Percentiles rank a stretch among this genome's conserved stretches.
phyloP scores from a whole-genome alignment of 2,888 invertebrate genomes.

The Amphipyra tragopoginis region DNA sequence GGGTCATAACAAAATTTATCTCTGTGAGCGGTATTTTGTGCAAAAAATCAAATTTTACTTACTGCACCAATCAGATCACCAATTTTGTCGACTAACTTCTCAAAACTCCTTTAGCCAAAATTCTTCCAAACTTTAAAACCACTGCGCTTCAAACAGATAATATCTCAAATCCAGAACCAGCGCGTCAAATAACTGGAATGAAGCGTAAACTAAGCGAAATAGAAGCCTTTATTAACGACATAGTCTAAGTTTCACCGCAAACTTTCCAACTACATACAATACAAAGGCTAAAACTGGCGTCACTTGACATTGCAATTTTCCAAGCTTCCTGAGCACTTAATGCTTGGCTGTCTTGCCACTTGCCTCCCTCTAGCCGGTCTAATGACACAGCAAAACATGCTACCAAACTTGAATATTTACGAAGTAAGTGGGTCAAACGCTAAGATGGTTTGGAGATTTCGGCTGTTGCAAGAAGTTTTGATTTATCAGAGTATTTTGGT shows the following conservation, averaged over 20 bases:
- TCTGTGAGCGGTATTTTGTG: no score
- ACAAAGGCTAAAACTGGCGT: conserved; percentile 59
- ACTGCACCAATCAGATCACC: no score
- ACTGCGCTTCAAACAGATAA: conserved; percentile 4
- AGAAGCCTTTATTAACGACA: conserved; percentile 49
- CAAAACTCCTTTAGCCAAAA: conserved; percentile 15
- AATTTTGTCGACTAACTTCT: not conserved
- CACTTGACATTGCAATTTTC: conserved; percentile 74
- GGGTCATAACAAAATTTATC: no score
- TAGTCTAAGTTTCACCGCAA: conserved; percentile 57
- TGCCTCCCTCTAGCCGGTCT: conserved; percentile 52
- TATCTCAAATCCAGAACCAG: conserved; percentile 25
- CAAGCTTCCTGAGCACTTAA: conserved; percentile 63
- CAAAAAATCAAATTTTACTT: no score
- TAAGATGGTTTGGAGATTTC: conserved; percentile 46
- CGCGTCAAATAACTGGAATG: conserved; percentile 56
- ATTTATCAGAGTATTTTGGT: conserved; percentile 39
- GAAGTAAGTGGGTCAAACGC: conserved; percentile 51
- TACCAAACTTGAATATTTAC: conserved; percentile 59
- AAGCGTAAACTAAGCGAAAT: conserved; percentile 61
- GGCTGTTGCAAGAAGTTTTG: conserved; percentile 31
- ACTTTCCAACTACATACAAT: conserved; percentile 57
- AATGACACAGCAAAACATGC: conserved; percentile 66
- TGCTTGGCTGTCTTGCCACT: conserved; percentile 59
- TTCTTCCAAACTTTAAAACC: conserved; percentile 1